Evolutionary conservation across 2,113 vertebrate genomes (phyloP).

Genomic region (Aleadryas rufinucha): DNA sequence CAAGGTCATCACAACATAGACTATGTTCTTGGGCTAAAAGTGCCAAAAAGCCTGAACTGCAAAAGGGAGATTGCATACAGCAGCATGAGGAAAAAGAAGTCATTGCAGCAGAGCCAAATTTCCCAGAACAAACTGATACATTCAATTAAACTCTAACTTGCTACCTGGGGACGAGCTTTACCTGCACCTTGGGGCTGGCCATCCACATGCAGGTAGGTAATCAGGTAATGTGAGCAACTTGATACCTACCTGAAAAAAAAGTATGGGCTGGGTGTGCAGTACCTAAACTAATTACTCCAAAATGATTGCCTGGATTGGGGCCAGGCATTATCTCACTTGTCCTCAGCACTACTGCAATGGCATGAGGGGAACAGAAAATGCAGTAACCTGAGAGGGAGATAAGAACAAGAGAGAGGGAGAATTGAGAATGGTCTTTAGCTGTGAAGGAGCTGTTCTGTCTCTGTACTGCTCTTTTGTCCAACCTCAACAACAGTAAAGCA

Average conservation of each 20-base stretch:
- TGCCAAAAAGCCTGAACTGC: neutral
- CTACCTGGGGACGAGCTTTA: constrained; percentile 9
- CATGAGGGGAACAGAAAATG: constrained; percentile 63
- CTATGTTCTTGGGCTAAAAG: neutral
- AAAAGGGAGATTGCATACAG: neutral
- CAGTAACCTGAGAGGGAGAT: constrained; percentile 57
- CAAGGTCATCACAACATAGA: neutral
- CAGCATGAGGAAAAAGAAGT: neutral
- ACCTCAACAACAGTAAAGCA: neutral
- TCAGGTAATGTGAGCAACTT: constrained; percentile 57
- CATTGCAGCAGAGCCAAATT: constrained; percentile 20
- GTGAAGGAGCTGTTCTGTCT: constrained; percentile 47
- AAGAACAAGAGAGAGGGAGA: constrained; percentile 22
- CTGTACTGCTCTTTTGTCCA: neutral
- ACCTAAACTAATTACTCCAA: constrained; percentile 70
- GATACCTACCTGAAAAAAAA: constrained; percentile 51
- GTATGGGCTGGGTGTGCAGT: constrained; percentile 61
- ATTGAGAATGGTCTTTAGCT: constrained; percentile 7
- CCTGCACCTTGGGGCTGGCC: constrained; percentile 16
- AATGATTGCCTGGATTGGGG: constrained; percentile 69
- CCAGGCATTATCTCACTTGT: constrained; percentile 74
- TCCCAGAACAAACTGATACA: constrained; percentile 33
- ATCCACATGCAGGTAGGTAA: constrained; percentile 53
- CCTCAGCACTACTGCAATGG: constrained; percentile 53
- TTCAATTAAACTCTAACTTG: neutral